Conservation (phyloP, 2,888 invertebrate species). For the Himalopsyche tibetana region DNA sequence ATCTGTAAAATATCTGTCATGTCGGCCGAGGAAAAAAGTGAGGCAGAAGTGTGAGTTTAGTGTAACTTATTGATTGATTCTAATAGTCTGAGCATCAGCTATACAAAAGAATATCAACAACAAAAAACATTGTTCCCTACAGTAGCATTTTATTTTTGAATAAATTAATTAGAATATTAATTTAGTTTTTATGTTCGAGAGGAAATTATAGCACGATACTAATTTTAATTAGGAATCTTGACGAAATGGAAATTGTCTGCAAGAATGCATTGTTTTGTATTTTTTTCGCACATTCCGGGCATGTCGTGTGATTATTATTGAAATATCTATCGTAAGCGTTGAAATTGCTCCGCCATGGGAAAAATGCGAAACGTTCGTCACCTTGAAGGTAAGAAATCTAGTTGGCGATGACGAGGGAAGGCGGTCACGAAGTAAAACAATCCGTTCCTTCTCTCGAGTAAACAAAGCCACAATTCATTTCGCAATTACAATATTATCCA, state of each 20-base stretch:
- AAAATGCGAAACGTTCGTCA: background rate
- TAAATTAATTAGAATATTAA: too few relatives aligned
- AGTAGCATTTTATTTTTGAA: too few relatives aligned
- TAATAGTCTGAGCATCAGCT: too few relatives aligned
- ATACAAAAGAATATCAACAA: too few relatives aligned
- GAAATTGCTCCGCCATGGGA: background rate
- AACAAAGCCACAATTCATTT: constrained; percentile 16
- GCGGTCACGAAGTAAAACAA: constrained; percentile 5
- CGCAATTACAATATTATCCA: background rate
- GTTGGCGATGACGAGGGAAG: constrained; percentile 3
- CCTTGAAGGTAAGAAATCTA: constrained; percentile 22
- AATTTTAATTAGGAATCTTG: background rate
- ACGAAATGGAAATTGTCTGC: background rate
- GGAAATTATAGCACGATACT: too few relatives aligned
- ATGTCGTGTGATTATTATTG: background rate
- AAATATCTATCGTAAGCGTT: constrained; percentile 5
- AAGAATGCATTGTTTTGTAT: constrained; percentile 1
- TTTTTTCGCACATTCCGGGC: constrained; percentile 15
- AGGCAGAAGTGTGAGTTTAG: too few relatives aligned
- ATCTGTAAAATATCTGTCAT: too few relatives aligned
- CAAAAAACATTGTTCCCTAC: too few relatives aligned
- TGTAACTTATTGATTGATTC: too few relatives aligned
- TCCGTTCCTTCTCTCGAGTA: background rate
- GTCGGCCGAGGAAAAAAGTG: too few relatives aligned
- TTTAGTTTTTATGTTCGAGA: too few relatives aligned